These are phyloP conservation scores for Nymphalis polychloros DNA, from an alignment of 2,888 invertebrate genomes.

Conservation along the genomic window DNA sequence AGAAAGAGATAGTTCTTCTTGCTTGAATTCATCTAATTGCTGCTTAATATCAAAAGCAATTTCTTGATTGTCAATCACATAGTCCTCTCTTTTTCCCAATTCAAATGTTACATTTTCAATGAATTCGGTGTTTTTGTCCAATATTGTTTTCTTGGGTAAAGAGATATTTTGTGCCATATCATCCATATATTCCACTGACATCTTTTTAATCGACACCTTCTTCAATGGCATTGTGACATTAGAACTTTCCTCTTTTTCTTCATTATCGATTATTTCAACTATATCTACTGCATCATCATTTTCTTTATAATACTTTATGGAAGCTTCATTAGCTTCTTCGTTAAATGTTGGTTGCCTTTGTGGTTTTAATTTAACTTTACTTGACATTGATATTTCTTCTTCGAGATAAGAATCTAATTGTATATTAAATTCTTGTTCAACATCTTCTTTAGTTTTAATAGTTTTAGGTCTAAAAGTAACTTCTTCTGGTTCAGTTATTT, in stretches of 20 bases:
- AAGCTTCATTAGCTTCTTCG: constrained; percentile 89
- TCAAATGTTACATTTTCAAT: constrained; percentile 85
- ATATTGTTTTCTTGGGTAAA: constrained; percentile 57
- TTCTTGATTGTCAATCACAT: constrained; percentile 85
- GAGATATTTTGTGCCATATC: constrained; percentile 62
- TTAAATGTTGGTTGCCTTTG: constrained; percentile 87
- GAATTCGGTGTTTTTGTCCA: constrained; percentile 72
- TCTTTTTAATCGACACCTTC: constrained; percentile 57
- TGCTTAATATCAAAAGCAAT: constrained; percentile 72
- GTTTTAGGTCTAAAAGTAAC: constrained; percentile 90
- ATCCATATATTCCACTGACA: constrained; percentile 56
- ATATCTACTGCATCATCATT: constrained; percentile 57
- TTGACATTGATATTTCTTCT: constrained; percentile 93
- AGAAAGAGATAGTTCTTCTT: constrained; percentile 87
- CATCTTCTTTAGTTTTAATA: constrained; percentile 91
- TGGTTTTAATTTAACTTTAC: constrained; percentile 90
- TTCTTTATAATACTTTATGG: constrained; percentile 84
- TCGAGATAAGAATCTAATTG: constrained; percentile 92
- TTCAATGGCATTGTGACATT: constrained; percentile 67
- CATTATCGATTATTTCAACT: constrained; percentile 74
- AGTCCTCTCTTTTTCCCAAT: constrained; percentile 85
- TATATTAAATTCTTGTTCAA: constrained; percentile 94
- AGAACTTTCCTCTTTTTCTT: constrained; percentile 68
- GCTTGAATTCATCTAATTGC: constrained; percentile 77
- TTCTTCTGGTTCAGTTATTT: constrained; percentile 88